These are phyloP conservation scores for Hestina assimilis DNA, from an alignment of 1,140 invertebrate species.

Conservation along the genomic window DNA sequence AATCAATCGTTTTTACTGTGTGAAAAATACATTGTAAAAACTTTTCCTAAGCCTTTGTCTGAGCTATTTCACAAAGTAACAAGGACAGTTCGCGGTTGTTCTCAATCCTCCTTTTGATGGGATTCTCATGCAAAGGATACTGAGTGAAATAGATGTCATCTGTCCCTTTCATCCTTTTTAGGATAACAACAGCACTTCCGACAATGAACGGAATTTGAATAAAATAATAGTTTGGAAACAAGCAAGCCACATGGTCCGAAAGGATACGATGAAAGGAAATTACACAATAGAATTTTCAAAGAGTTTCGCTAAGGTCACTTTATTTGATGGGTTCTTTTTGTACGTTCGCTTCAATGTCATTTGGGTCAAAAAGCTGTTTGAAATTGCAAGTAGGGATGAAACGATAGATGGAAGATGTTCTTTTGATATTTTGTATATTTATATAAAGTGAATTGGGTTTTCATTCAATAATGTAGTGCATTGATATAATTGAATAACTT, in stretches of 20 bases:
- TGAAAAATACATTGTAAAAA: no score
- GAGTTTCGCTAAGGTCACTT: slow-evolving; percentile 39
- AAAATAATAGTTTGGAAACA: slow-evolving; percentile 59
- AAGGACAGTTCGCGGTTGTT: slow-evolving; percentile 14
- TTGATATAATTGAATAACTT: no score
- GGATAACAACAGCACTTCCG: slow-evolving; percentile 34
- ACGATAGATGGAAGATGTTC: background rate
- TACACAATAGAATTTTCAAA: slow-evolving; percentile 37
- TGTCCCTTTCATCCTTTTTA: slow-evolving; percentile 34
- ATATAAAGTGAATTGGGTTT: background rate
- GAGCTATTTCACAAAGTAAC: slow-evolving; percentile 13
- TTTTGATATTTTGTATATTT: background rate
- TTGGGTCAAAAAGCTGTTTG: slow-evolving; percentile 15
- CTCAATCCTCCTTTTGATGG: slow-evolving; percentile 28
- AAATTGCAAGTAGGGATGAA: background rate
- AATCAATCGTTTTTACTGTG: no score
- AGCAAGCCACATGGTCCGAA: slow-evolving; percentile 38
- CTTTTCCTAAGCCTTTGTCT: no score
- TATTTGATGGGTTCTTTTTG: slow-evolving; percentile 37
- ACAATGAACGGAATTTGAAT: slow-evolving; percentile 54
- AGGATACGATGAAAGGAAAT: slow-evolving; percentile 24
- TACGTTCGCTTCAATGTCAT: slow-evolving; percentile 24
- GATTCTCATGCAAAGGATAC: slow-evolving; percentile 29
- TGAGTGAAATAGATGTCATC: slow-evolving; percentile 23
- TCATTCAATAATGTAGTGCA: background rate